Evolutionary conservation across 2,113 vertebrate species (phyloP), one percentile per base, ranked within the genome.

Genomic region (Engystomops pustulosus): DNA sequence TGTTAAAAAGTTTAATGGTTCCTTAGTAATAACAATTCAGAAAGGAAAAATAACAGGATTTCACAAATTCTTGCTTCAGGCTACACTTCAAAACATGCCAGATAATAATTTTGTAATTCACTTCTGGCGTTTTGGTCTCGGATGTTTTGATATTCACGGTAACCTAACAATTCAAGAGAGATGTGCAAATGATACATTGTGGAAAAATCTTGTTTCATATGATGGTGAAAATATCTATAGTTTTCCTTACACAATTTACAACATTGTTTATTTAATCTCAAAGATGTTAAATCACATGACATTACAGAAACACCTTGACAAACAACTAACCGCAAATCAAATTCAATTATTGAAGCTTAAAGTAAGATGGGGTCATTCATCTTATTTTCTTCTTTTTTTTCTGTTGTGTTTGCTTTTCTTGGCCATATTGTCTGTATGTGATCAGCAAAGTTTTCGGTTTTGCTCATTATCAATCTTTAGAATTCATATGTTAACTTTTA

Each of bases 11-110:
- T 45, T 76, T 20, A 76, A 83, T 49, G 81, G 80, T 15, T 81
- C 80, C 8, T 30, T 82, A 5, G 20, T 82, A 7, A 60, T 82
- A 30, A 30, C 49, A 23, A 15, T 60, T 17, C 23, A 27, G 23
- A 72, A 82, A 30, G 80, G 69, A 44, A 49, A 74, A 6, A 82
- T 82, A 18, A 68, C 68, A 6, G 80, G 80, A 9, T 82, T 72
- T n/a, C 41, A 60, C 17, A 30, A 20, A 5, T 82, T 60, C 27
- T 41, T 82, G 49, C 45, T 17, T 44, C 47, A 18, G 17, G n/a
- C n/a, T 4, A 60, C 34, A 12, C 32, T 7, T 15, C 3, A 0
- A 0, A 68, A 72, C 12, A 44, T 60, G 47, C 23, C 51, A 8
- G 18, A 45, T 14, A 72, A 82, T 60, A 15, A 0, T 1, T 82